Base-by-base conservation (phyloP, 37 sponge, comb jelly and placozoan species). In the Amphimedon queenslandica region DNA sequence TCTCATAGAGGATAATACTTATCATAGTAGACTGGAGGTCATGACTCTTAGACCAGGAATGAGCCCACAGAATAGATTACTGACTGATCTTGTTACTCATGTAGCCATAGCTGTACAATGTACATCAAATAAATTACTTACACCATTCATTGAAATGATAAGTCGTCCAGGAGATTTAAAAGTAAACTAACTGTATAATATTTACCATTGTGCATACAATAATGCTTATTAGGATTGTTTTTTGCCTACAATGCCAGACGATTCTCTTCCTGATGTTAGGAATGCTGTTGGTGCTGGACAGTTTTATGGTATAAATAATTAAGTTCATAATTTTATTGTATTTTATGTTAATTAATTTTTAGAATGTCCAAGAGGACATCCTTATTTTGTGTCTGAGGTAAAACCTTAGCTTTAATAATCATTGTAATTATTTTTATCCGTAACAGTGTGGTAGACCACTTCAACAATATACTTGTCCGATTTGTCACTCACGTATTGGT, bases 221-320 rank as follows among this genome's bases (percentile, higher is more conserved):
- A 53, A 73, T 27, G 43, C 35, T 23, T 37, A 66, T 31, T 41
- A 87, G 87, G 55, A 61, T 64, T 66, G 69, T 37, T 88, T 74
- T 63, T 65, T 88, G 29, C 88, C 88, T 4, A 82, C 88, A 16
- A 88, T 88, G 88, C 74, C 74, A 36, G 58, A 73, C 13, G 74
- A 73, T 34, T 4, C 58, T 24, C 58, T 73, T 4, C 57, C 38
- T 55, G 57, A 55, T n/a, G 74, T 51, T 16, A 24, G 55, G 39
- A 24, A 55, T 18, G 33, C 35, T 4, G 2, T 73, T 3, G 60
- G 57, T 11, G 23, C 18, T 21, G 85, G 85, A 70, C 8, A 4
- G 5, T 70, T 70, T 41, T 70, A 70, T 41, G 71, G 71, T 70
- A 43, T n/a, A n/a, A 13, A 60, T 60, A 25, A 60, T 60, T 60